Evolutionary conservation across 2,113 vertebrate species (phyloP), one percentile per base, ranked within the genome.

Genomic region (Petrocephalus microphthalmus): DNA sequence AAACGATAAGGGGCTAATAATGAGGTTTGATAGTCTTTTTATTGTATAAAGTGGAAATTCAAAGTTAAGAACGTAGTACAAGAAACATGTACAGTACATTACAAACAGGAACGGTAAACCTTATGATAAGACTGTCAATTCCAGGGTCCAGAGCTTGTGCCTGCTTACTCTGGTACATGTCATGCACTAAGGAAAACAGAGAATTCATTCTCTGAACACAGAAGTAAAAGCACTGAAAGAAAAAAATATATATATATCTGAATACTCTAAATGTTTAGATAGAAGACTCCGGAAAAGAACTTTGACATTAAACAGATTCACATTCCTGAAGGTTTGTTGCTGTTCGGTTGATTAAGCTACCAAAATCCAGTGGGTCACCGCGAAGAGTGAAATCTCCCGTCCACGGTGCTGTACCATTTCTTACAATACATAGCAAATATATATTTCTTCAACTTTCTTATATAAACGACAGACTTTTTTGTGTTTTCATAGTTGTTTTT

Each of bases 31-130:
- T 83, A 88, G 87, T 29, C 49, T 47, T 88, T 87, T 88, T 83
- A 88, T 88, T 90, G 88, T 90, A 93, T 88, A 93, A 93, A 92
- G 91, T 90, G 90, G 87, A 90, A 91, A 89, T 84, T 90, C 88
- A 90, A 88, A 87, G 88, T 90, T 90, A 90, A 86, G 91, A 91
- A 91, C 82, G 71, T 56, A 85, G 88, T 89, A 85, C 89, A 89
- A 89, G 60, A 93, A 93, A 91, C 91, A 90, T 92, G 86, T 90
- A 91, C 90, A 92, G 54, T 88, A 89, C 88, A 90, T 88, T 88
- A 78, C 29, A 93, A 93, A 91, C 91, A 90, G 91, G 86, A 89
- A 91, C 90, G 91, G 74, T 89, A 89, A 88, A 89, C 87, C 47
- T 87, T 51, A 15, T 53, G 25, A 78, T 33, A 78, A 67, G 67